Conservation (phyloP, 2,888 invertebrate species). For the Caenorhabditis sp. region DNA sequence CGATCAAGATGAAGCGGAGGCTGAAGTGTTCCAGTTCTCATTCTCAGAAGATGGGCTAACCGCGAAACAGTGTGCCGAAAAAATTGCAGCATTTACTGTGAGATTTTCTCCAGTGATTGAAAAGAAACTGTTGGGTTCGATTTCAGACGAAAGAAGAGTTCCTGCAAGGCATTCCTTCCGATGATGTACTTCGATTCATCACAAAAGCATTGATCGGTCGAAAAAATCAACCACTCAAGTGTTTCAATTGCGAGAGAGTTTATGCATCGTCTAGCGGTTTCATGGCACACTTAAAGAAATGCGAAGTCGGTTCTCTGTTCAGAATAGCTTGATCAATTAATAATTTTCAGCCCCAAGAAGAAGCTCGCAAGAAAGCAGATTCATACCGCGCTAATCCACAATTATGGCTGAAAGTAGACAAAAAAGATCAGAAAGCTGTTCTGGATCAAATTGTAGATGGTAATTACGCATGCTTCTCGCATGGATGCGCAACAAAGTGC, state of each 20-base stretch:
- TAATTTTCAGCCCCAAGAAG: not conserved
- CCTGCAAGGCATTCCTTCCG: not conserved
- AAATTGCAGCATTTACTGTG: conserved; percentile 28
- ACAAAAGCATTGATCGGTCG: conserved; percentile 20
- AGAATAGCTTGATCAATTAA: not conserved
- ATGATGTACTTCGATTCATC: conserved; percentile 12
- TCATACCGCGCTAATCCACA: not conserved
- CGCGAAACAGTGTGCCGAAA: conserved; percentile 35
- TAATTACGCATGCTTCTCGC: conserved; percentile 18
- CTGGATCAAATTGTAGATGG: conserved; percentile 14
- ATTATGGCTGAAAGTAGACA: conserved; percentile 31
- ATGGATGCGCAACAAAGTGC: conserved; percentile 17
- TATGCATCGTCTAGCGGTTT: conserved; percentile 32
- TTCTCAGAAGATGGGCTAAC: conserved; percentile 33
- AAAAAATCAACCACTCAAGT: conserved; percentile 22
- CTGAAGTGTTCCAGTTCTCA: conserved; percentile 19
- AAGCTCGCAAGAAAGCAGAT: not conserved
- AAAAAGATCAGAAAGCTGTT: conserved; percentile 15
- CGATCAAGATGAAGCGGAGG: not conserved
- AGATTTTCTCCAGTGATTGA: not conserved
- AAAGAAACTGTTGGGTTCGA: no score
- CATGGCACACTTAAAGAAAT: conserved; percentile 31
- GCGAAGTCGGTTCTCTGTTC: not conserved
- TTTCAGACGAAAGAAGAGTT: conserved; percentile 46
- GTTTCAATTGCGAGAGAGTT: conserved; percentile 23